A percentile compares a stretch with the other conserved stretches of the same genome.
These are phyloP conservation scores for Psilopogon haemacephalus DNA, from an alignment of 2,113 vertebrate genomes.

Conservation along the genomic window DNA sequence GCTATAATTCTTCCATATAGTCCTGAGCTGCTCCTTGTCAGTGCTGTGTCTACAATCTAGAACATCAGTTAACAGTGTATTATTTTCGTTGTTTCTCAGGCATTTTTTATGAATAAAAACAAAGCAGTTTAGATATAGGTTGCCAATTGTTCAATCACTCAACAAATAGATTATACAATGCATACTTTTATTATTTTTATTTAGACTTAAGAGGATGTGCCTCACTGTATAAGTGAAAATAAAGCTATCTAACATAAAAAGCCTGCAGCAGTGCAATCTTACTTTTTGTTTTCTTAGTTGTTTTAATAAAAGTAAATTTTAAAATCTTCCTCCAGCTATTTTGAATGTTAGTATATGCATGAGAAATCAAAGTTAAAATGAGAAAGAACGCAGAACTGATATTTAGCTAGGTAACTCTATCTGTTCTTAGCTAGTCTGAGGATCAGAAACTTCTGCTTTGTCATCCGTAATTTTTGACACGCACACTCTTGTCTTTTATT, in stretches of 20 bases:
- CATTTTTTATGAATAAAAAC: neutral
- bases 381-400: neutral
- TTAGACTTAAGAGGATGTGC: neutral
- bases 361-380: neutral
- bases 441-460: neutral
- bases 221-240: neutral
- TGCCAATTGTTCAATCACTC: neutral
- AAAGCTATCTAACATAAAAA: neutral
- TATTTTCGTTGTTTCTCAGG: neutral
- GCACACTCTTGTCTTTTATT: neutral
- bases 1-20: neutral
- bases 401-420: neutral
- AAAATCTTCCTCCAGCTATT: neutral
- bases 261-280: neutral
- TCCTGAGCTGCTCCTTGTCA: neutral
- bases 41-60: neutral
- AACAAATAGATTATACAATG: neutral
- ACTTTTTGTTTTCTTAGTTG: neutral
- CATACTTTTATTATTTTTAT: neutral
- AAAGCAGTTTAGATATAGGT: neutral
- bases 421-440: fast-evolving
- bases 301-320: neutral
- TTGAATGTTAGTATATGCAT: neutral
- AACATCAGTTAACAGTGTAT: neutral
- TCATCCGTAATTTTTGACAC: neutral